phyloP scores from a whole-genome alignment of 2,113 vertebrate species.

The Picathartes gymnocephalus region DNA sequence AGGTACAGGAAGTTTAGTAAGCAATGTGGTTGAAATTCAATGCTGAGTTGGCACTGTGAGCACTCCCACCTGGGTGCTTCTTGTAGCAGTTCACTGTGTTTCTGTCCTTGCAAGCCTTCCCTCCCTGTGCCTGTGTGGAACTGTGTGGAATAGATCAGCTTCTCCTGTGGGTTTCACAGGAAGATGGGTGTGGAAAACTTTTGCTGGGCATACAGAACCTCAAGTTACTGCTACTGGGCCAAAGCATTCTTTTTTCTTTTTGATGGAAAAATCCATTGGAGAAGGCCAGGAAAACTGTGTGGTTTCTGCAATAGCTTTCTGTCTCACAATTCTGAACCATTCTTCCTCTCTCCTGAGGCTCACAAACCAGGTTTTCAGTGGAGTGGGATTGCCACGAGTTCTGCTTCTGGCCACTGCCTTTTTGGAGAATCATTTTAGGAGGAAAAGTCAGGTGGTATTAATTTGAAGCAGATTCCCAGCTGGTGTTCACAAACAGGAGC shows the following conservation, averaged over 20 bases:
- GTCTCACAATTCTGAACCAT: background rate
- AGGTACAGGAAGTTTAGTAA: background rate
- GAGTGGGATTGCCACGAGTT: fast-evolving
- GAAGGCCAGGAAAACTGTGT: conserved; percentile 16
- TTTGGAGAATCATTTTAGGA: background rate
- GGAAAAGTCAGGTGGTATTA: background rate
- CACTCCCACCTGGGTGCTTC: background rate
- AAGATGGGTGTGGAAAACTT: background rate
- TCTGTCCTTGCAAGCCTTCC: background rate
- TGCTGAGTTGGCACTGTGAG: background rate
- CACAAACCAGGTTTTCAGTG: background rate
- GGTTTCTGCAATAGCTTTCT: conserved; percentile 10
- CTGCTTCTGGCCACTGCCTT: background rate
- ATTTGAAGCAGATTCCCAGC: conserved; percentile 7
- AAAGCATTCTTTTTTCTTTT: background rate
- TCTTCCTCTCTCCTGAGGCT: background rate
- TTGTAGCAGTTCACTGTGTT: background rate
- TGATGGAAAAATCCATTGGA: background rate
- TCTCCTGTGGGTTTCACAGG: background rate
- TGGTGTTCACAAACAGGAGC: background rate
- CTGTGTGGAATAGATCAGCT: background rate
- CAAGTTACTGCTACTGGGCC: background rate
- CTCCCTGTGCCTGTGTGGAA: background rate
- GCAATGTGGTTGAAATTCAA: background rate
- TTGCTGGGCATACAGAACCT: background rate